phyloP scores from a whole-genome alignment of 2,888 invertebrate genomes.

The Amphipoea oculea region DNA sequence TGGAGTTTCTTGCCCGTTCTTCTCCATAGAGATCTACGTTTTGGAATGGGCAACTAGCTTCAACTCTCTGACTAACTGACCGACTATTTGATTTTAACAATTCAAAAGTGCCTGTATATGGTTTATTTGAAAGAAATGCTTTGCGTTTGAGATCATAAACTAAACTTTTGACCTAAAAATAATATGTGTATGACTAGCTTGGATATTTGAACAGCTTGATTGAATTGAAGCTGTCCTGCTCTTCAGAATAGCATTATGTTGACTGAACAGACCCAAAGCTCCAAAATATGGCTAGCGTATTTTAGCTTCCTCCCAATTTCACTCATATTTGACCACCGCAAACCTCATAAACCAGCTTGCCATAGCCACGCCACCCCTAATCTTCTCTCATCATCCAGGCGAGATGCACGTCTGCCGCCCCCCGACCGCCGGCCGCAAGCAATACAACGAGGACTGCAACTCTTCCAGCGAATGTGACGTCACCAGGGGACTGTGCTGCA shows the following conservation, averaged over 20 bases:
- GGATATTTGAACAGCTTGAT: background rate
- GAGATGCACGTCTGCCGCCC: conserved; percentile 94
- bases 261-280: background rate
- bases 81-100: too few species aligned
- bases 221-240: background rate
- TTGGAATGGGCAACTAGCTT: too few species aligned
- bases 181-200: background rate
- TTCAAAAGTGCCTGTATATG: too few species aligned
- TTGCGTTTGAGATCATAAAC: too few species aligned
- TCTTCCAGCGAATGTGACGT: conserved; percentile 96
- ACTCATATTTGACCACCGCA: background rate
- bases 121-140: too few species aligned
- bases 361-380: background rate
- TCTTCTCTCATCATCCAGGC: conserved; percentile 70
- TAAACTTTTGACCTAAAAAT: background rate
- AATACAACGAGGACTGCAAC: conserved; percentile 95
- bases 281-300: background rate
- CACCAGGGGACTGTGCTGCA: conserved; percentile 96
- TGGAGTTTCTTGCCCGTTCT: too few species aligned
- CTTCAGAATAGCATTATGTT: background rate
- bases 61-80: too few species aligned
- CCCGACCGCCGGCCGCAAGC: conserved; percentile 94
- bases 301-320: background rate
- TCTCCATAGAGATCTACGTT: too few species aligned
- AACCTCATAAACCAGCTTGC: background rate